Conservation (phyloP, 2,113 vertebrate species). For the Eclectus roratus region DNA sequence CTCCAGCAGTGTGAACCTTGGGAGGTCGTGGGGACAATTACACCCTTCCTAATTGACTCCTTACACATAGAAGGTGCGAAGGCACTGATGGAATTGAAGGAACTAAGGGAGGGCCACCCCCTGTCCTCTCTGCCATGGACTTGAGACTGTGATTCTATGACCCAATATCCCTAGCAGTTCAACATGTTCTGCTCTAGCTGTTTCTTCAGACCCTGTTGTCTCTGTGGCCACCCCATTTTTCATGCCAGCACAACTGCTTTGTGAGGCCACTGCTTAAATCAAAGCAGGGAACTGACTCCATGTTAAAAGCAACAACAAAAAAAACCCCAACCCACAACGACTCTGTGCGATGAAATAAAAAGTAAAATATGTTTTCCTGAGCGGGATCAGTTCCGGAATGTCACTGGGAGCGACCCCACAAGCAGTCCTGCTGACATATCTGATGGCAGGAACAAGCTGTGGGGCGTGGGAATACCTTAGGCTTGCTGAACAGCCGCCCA, state of each 20-base stretch:
- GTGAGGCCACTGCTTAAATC: background rate
- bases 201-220: background rate
- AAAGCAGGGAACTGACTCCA: background rate
- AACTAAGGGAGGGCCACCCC: background rate
- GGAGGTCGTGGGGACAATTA: background rate
- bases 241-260: background rate
- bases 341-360: background rate
- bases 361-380: constrained; percentile 30
- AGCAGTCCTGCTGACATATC: constrained; percentile 51
- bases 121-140: background rate
- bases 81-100: background rate
- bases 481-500: background rate
- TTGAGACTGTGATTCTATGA: background rate
- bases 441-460: constrained; percentile 58
- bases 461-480: constrained; percentile 67
- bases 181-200: background rate
- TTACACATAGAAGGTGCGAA: background rate
- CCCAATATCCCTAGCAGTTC: background rate
- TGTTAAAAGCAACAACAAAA: background rate
- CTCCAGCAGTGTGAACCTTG: background rate
- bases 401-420: constrained; percentile 46
- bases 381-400: constrained; percentile 25
- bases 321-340: background rate
- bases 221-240: background rate
- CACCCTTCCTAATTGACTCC: background rate